Evolutionary conservation across 2,113 vertebrate genomes (phyloP), one percentile per base, ranked within the genome.

Genomic region (Mesoclemmys tuberculata): DNA sequence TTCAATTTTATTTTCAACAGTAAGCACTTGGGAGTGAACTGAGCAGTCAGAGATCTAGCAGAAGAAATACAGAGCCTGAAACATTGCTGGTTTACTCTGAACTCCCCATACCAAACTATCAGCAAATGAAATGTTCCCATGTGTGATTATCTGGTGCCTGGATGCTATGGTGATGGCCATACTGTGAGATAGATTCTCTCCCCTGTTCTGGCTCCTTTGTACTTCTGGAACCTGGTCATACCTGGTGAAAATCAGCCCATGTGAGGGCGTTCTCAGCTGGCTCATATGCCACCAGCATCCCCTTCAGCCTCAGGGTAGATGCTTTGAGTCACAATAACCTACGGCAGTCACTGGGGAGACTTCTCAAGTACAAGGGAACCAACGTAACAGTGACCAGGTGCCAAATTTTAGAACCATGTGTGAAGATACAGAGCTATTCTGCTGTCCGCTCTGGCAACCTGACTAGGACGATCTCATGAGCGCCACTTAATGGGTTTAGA

Each of bases 81-180:
- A 87, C n/a, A 81, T 78, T 92, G n/a, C 29, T 93, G 86, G 93
- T 94, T 90, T 85, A 74, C 89, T 91, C 49, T 61, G 87, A n/a
- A 14, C 85, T 54, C 3, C 11, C 68, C 54, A 78, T 9, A 94
- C 82, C 88, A 89, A 94, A 77, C 86, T 31, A 35, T 4, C 83
- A 75, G 84, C 46, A 91, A 93, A 93, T 22, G 13, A 84, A 90
- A 41, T 48, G 44, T 85, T 94, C 95, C 90, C 55, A 35, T 85
- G 5, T 13, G 10, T 29, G 61, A 82, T 38, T 80, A 41, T 58
- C 55, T 84, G 58, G 46, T n/a, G 0, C n/a, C 85, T 71, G 18
- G 52, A 82, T 83, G 80, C 79, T 78, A 5, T 41, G 49, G 61
- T 81, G 26, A 27, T 0, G 2, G 88, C 64, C 18, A 38, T 29